A percentile compares a stretch with the other conserved stretches of the same genome.
Evolutionary conservation across 2,797 vertebrate genomes (phyloP).

Genomic region (Scomberomorus guttatus): DNA sequence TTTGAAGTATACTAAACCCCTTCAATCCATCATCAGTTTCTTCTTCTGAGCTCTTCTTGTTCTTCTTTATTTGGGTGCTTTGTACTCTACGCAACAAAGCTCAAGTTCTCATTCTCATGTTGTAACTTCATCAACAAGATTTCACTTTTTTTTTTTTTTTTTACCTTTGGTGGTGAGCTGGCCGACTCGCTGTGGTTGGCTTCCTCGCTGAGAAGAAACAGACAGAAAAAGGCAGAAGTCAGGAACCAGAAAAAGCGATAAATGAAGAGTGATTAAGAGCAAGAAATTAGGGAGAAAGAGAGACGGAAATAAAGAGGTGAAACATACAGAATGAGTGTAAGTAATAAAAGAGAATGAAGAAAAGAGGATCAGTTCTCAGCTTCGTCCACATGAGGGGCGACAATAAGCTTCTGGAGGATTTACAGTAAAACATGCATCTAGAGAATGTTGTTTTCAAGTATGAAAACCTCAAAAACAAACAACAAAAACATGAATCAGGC

Average conservation of each 20-base stretch:
- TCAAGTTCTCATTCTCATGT: no score
- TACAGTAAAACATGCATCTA: background rate
- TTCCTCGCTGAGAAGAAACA: constrained; percentile 68
- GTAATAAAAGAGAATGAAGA: background rate
- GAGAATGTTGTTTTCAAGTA: no score
- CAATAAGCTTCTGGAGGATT: constrained; percentile 8
- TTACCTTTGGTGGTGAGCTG: constrained; percentile 76
- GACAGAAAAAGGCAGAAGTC: background rate
- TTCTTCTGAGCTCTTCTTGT: background rate
- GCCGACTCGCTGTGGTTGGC: constrained; percentile 74
- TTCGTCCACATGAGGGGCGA: constrained; percentile 33
- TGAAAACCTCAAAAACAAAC: background rate
- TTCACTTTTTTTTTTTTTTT: background rate
- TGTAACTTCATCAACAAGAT: background rate
- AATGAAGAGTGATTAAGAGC: no score
- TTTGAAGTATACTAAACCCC: background rate
- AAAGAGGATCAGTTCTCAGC: background rate
- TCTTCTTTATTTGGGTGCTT: background rate
- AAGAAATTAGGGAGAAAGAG: background rate
- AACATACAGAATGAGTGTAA: no score
- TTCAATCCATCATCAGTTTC: background rate
- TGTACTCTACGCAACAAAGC: background rate
- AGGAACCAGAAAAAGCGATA: background rate
- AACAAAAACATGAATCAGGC: background rate
- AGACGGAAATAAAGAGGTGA: background rate